Base-by-base conservation (phyloP, 2,797 vertebrate species). In the Martes flavigula region DNA sequence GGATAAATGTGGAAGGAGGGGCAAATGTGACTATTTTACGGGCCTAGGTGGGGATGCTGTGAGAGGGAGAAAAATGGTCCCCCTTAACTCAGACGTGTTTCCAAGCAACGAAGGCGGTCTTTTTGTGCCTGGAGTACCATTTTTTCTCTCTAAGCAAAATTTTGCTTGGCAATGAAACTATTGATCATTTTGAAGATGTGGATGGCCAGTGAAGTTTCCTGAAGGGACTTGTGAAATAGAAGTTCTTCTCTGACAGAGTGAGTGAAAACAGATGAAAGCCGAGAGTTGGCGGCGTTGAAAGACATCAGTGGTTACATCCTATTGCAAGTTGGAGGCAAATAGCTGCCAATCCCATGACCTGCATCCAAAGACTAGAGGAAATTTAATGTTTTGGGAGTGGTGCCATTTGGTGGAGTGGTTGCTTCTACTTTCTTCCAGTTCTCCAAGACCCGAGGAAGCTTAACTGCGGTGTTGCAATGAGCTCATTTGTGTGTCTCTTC, bases 91-190 rank as follows among this genome's bases (percentile, higher is more conserved):
- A 77, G 38, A 83, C 79, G 30, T 77, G n/a, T 96, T 92, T 96
- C 94, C 21, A 92, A 90, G 86, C 77, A 92, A 83, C 12, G 2
- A 62, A 88, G 30, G 27, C n/a, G 11, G 86, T 62, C 30, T 58
- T 88, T 46, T 87, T 82, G 90, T 58, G n/a, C 51, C 21, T 43
- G 4, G 1, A 85, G 66, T 73, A 77, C 60, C 56, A 78, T 35
- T 60, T 73, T 40, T 40, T 56, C 30, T 58, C 20, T 56, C 27
- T 83, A 88, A 90, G 82, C 68, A 77, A 88, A 95, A 85, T 79
- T 95, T 93, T 96, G 81, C 60, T 93, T 96, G 94, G 73, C 82
- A 89, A 77, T 48, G 48, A 96, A 88, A 79, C 82, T 89, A 54
- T 96, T 95, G 23, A 90, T 96, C 87, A 92, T 79, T 84, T 81